Conservation (phyloP, 2,113 vertebrate species). For the Oryctolagus cuniculus region mOryCun1.1 NC_091435.1:111820501-111821000, state of each 20-base stretch:
- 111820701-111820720: not conserved
- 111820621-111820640: not conserved
- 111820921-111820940: not conserved
- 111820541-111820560: not conserved
- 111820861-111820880: conserved; percentile 45
- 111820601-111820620: not conserved
- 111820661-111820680: not conserved
- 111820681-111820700: not conserved
- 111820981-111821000: conserved; percentile 18
- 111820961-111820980: not conserved
- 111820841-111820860: conserved; percentile 11
- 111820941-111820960: not conserved
- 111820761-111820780: not conserved
- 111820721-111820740: not conserved
- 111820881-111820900: not conserved
- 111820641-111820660: not conserved
- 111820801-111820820: conserved; percentile 16
- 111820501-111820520: not conserved
- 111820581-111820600: not conserved
- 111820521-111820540: not conserved
- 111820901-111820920: not conserved
- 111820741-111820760: not conserved
- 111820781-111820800: not conserved
- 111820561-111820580: too few species aligned
- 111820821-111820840: not conserved